Conservation (phyloP, 2,113 vertebrate genomes). For the Cephalopholis sonnerati region DNA sequence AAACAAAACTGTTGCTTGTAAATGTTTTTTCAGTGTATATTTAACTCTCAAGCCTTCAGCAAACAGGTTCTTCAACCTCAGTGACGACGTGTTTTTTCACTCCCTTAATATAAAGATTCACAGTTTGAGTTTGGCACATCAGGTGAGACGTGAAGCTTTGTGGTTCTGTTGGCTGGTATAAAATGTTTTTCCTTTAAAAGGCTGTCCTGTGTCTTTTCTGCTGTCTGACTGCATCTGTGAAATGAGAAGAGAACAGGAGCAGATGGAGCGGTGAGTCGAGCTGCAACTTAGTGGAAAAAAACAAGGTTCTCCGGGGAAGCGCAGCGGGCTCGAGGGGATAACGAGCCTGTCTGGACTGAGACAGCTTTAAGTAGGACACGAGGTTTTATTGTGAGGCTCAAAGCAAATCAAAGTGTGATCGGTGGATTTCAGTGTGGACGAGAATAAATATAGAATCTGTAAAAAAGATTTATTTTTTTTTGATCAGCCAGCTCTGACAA, state of each 20-base stretch:
- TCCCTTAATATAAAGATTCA: not conserved
- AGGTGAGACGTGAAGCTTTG: not conserved
- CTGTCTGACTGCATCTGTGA: not conserved
- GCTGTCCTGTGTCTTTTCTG: not conserved
- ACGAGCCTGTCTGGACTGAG: not conserved
- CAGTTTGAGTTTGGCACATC: not conserved
- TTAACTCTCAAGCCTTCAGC: not conserved
- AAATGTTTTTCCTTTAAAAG: not conserved
- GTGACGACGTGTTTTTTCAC: not conserved
- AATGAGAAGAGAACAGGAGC: not conserved
- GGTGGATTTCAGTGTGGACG: not conserved
- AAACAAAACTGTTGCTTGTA: too few species aligned
- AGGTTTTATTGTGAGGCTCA: not conserved
- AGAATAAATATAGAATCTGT: too few species aligned
- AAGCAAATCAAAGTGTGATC: not conserved
- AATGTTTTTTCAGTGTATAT: not conserved
- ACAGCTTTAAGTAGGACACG: constrained; percentile 20
- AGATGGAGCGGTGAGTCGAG: not conserved
- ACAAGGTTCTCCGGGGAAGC: constrained; percentile 2
- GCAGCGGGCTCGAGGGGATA: not conserved
- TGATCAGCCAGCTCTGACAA: too few species aligned
- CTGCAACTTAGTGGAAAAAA: not conserved
- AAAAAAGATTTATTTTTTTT: too few species aligned
- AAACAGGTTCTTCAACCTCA: too few species aligned
- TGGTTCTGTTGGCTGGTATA: not conserved